Base-by-base conservation (phyloP, 2,113 vertebrate species). In the Gopherus flavomarginatus region DNA sequence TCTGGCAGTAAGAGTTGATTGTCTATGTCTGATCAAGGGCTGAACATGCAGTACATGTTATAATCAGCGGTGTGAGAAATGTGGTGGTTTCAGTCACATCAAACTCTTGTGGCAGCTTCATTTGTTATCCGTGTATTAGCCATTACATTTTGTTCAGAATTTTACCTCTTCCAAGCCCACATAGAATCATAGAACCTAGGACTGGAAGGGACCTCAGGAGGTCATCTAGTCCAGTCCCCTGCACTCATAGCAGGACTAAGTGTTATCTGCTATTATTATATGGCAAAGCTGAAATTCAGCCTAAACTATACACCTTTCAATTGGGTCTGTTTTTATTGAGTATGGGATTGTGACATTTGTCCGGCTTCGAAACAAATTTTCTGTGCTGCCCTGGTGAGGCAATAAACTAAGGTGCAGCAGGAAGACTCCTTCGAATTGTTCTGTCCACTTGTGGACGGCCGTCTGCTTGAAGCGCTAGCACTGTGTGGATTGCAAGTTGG, bases 51-150 rank as follows among this genome's bases (percentile, higher is more conserved):
- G 4, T 9, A 50, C 3, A 6, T 38, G 7, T 59, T 90, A 83
- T 81, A 94, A 90, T 93, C 81, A 88, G 13, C 90, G 6, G 14
- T 90, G 75, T 38, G 44, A 92, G 78, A 83, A 90, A 92, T 52
- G 6, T 13, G 2, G 42, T 69, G 22, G 12, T 89, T 89, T 89
- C 17, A 16, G 26, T 93, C 42, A 88, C 31, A 65, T 88, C 59
- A n/a, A 86, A 35, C 27, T 77, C 49, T 11, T 29, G 31, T 5
- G 42, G n/a, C 56, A 49, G 17, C 3, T 96, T 81, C 83, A 19
- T 72, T 84, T 77, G 24, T 87, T 82, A 82, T 54, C 21, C 0
- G 0, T 87, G 92, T 93, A 81, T 89, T 90, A 93, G 47, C 82
- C 93, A 62, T 82, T 59, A 86, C 79, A 31, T 57, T 94, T 49